These are phyloP conservation scores for Cacatua alba DNA, from an alignment of 2,113 vertebrate species.

Conservation along the genomic window DNA sequence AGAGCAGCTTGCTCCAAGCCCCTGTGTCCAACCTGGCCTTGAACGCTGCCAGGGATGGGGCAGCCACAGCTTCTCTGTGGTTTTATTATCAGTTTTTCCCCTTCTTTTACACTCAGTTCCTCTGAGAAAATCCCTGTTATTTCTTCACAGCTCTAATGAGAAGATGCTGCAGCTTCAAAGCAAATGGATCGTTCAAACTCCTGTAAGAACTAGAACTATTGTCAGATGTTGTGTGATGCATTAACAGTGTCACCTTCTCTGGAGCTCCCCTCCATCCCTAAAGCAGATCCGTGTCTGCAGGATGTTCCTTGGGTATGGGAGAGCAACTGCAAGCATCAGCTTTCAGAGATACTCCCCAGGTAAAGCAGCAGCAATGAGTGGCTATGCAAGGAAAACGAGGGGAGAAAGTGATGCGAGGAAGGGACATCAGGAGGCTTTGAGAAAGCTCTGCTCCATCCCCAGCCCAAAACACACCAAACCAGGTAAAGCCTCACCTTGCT, in stretches of 20 bases:
- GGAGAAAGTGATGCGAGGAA: rapidly evolving
- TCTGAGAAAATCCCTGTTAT: not conserved
- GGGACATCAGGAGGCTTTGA: not conserved
- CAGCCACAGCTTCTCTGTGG: not conserved
- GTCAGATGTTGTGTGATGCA: not conserved
- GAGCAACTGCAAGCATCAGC: not conserved
- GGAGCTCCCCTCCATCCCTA: not conserved
- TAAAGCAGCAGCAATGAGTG: not conserved
- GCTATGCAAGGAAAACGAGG: rapidly evolving
- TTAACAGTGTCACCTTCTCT: not conserved
- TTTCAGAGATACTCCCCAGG: not conserved
- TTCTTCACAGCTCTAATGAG: not conserved
- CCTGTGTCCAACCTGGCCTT: not conserved
- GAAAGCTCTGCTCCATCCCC: not conserved
- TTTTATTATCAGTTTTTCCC: not conserved
- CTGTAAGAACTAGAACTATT: not conserved
- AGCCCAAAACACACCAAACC: not conserved
- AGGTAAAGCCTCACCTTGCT: constrained; percentile 87
- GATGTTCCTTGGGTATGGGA: not conserved
- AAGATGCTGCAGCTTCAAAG: not conserved
- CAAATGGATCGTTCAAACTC: not conserved
- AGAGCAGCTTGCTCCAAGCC: not conserved
- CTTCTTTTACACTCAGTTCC: not conserved
- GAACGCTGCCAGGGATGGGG: not conserved
- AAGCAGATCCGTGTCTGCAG: not conserved